Evolutionary conservation across 2,113 vertebrate genomes (phyloP).

Genomic region (Lathamus discolor): DNA sequence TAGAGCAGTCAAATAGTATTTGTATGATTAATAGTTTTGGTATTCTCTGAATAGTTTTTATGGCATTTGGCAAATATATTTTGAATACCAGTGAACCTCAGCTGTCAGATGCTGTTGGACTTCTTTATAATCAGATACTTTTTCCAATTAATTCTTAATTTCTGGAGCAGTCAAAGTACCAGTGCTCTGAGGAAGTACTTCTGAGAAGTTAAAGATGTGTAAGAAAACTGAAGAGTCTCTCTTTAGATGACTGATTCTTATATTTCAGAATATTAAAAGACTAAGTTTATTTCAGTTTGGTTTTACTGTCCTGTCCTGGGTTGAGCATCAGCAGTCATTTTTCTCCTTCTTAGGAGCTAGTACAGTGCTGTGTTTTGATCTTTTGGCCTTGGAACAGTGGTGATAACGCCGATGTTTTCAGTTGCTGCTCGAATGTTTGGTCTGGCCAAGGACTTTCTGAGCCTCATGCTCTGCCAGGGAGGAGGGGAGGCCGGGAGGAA

Average conservation of each 20-base stretch:
- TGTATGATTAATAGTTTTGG: conserved; percentile 30
- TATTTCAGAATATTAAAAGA: background rate
- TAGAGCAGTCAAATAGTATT: background rate
- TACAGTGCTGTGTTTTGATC: no score
- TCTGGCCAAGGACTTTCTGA: no score
- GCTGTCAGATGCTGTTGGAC: background rate
- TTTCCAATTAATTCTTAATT: background rate
- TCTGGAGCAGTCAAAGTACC: background rate
- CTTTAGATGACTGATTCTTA: background rate
- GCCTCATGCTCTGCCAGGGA: no score
- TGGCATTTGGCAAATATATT: conserved; percentile 22
- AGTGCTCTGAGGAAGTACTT: background rate
- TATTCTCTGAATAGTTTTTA: conserved; percentile 14
- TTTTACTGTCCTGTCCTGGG: no score
- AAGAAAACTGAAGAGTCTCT: background rate
- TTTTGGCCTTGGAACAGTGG: no score
- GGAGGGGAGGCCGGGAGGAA: no score
- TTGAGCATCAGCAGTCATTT: no score
- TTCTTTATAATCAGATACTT: background rate
- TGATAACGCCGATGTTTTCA: no score
- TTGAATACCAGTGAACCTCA: background rate
- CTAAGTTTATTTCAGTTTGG: background rate
- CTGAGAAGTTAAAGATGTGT: background rate
- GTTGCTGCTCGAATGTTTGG: no score
- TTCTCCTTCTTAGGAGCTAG: no score